Conservation (phyloP, 2,888 invertebrate genomes). For the Cerastis leucographa region DNA sequence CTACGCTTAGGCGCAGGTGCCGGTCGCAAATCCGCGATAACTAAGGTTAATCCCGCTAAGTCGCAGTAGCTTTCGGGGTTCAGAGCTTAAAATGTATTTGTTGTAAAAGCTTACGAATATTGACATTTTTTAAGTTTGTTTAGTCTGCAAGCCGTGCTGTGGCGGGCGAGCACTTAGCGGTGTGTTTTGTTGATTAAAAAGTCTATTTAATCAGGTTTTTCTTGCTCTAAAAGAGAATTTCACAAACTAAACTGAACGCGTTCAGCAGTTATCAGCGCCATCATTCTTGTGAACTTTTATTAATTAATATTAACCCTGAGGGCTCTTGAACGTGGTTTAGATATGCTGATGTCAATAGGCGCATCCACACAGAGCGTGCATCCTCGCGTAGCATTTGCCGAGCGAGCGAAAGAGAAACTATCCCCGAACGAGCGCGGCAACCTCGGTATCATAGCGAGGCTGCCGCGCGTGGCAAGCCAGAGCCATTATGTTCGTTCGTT, state of each 20-base stretch:
- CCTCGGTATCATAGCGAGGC: too few relatives aligned
- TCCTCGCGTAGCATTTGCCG: too few relatives aligned
- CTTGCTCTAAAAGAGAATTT: not conserved
- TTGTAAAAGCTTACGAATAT: conserved; percentile 5
- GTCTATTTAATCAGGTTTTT: not conserved
- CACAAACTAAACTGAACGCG: not conserved
- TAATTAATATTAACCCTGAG: not conserved
- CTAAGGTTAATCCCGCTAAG: conserved; percentile 47
- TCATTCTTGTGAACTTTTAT: not conserved
- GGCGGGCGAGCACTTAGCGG: not conserved
- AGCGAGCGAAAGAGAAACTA: too few relatives aligned
- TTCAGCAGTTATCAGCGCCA: not conserved
- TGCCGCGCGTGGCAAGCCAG: too few relatives aligned
- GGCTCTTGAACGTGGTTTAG: not conserved
- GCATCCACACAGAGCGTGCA: too few relatives aligned
- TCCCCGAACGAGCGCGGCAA: too few relatives aligned
- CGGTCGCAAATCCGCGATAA: conserved; percentile 47
- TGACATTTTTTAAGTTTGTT: conserved; percentile 13
- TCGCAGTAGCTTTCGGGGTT: conserved; percentile 22
- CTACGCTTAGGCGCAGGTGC: conserved; percentile 47
- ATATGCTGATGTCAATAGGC: not conserved
- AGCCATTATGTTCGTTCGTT: too few relatives aligned
- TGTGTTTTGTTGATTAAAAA: not conserved
- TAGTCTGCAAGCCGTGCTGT: not conserved
- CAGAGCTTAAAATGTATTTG: conserved; percentile 23